A percentile compares a stretch with the other conserved stretches of the same genome.
Evolutionary conservation across 92 coral and sea anemone genomes (phyloP).

Genomic region (Galaxea fascicularis): DNA sequence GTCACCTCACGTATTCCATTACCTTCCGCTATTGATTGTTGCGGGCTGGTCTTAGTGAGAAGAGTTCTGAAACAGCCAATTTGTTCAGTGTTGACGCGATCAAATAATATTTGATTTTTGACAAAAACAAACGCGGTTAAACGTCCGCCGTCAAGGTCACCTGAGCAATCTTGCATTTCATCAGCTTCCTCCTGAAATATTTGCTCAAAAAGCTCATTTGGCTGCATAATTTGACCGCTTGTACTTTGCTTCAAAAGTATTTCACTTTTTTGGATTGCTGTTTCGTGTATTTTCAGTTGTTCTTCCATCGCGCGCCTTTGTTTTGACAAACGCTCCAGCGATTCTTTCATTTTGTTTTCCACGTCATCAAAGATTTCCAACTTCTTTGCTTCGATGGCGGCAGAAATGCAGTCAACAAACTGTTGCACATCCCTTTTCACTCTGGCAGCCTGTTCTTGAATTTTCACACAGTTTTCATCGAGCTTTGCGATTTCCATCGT

Average conservation of each 20-base stretch:
- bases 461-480: no score
- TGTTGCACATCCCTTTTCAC: no score
- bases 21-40: background rate
- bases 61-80: no score
- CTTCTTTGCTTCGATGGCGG: background rate
- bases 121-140: background rate
- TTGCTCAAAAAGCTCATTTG: background rate
- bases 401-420: background rate
- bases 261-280: background rate
- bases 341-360: no score
- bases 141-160: background rate
- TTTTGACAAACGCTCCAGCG: background rate
- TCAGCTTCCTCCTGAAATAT: background rate
- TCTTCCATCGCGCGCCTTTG: background rate
- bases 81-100: background rate
- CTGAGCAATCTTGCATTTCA: background rate
- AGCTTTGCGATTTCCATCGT: no score
- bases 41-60: background rate
- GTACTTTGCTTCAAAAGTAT: background rate
- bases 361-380: background rate
- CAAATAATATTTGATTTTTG: background rate
- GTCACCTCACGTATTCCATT: background rate
- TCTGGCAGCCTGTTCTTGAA: no score
- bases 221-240: background rate
- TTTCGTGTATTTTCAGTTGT: background rate